Evolutionary conservation across 2,113 vertebrate genomes (phyloP), one percentile per base, ranked within the genome.

Genomic region (Zosterops hypoxanthus): DNA sequence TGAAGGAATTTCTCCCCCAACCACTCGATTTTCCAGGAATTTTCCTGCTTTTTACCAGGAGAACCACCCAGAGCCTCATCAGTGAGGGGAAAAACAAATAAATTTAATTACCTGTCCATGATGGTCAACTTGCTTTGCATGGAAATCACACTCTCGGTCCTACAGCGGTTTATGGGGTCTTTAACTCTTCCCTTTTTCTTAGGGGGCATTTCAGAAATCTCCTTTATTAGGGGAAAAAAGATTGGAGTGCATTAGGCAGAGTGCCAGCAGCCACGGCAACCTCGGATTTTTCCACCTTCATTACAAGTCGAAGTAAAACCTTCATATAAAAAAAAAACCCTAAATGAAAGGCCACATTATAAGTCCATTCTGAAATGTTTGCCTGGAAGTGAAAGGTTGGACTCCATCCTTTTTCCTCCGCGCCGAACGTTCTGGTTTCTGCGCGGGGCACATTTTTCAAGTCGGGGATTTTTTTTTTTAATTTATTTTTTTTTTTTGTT

Each of bases 331-430:
- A 39, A 36, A 39, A 39, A 39, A 98, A 96, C 88, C 86, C 73
- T 26, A 97, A 98, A 97, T 97, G 97, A 98, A 98, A 98, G 97
- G 94, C 50, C 66, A 97, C 94, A 97, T 97, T 97, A 97, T 98
- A 94, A 96, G 92, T 79, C 95, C 97, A 97, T 97, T 97, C 81
- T 97, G 95, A 97, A 97, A 95, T 92, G 93, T 97, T 97, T 97
- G 94, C 97, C 97, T 97, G 96, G 95, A 97, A 98, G 97, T 97
- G 84, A 96, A 96, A 97, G 53, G 92, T 93, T 94, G 93, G 94
- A 97, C 95, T 95, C 57, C 95, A 86, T 95, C 95, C 91, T 94
- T 81, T 42, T 77, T 91, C 71, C 71, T 53, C 91, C 64, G 34
- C 26, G n/a, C 83, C 86, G 93, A 96, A 95, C 90, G 12, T 83